phyloP scores from a whole-genome alignment of 2,888 invertebrate species.

The Cerastis rubricosa region DNA sequence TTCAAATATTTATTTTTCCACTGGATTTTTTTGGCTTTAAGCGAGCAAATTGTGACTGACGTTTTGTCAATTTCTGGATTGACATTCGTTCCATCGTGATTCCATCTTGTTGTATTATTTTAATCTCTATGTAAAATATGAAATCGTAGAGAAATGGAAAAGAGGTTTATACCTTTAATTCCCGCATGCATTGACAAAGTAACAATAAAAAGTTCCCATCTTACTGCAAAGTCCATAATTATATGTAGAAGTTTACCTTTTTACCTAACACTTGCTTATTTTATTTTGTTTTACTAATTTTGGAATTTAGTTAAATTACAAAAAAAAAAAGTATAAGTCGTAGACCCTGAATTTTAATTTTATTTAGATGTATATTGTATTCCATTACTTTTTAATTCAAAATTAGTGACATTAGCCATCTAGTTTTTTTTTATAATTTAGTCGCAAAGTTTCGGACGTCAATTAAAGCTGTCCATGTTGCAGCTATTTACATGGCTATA shows the following conservation, averaged over 20 bases:
- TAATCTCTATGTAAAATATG: not conserved
- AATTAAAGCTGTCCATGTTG: too few species aligned
- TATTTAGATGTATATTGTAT: too few species aligned
- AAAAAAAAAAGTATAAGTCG: too few species aligned
- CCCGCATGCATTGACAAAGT: not conserved
- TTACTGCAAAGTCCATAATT: not conserved
- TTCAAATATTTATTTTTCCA: conserved; percentile 1
- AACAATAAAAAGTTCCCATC: not conserved
- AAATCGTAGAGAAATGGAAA: not conserved
- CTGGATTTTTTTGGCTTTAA: not conserved
- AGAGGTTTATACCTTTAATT: not conserved
- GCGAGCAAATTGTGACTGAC: not conserved
- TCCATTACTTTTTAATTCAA: too few species aligned
- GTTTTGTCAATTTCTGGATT: conserved; percentile 8
- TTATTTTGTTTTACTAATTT: too few species aligned
- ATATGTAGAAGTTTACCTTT: too few species aligned
- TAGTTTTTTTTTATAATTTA: too few species aligned
- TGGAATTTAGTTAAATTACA: not conserved
- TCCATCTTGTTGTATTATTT: not conserved
- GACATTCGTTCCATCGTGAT: not conserved
- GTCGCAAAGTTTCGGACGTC: too few species aligned
- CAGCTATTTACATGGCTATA: too few species aligned
- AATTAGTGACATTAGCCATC: too few species aligned
- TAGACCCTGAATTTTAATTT: too few species aligned
- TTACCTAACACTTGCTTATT: not conserved